These are phyloP conservation scores for Temnothorax nylanderi DNA, from an alignment of 1,140 invertebrate genomes.

Conservation along the genomic window DNA sequence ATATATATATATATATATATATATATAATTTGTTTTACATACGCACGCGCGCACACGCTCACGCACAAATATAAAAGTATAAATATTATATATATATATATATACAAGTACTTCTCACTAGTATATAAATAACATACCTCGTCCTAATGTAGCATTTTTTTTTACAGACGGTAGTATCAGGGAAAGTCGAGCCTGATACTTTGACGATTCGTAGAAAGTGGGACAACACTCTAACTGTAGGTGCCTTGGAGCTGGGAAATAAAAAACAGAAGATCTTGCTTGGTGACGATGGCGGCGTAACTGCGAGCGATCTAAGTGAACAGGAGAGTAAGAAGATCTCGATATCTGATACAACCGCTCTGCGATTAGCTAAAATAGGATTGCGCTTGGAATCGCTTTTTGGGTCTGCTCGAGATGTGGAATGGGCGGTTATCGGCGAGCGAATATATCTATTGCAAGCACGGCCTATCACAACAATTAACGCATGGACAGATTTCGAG, in stretches of 20 bases:
- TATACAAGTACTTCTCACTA: too few relatives aligned
- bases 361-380: slow-evolving; percentile 87
- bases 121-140: too few relatives aligned
- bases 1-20: too few relatives aligned
- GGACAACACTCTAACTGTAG: slow-evolving; percentile 84
- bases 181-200: slow-evolving; percentile 90
- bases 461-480: slow-evolving; percentile 90
- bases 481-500: slow-evolving; percentile 91
- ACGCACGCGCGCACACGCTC: too few relatives aligned
- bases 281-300: slow-evolving; percentile 74
- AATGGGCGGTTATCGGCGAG: slow-evolving; percentile 89
- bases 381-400: slow-evolving; percentile 88
- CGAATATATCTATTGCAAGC: slow-evolving; percentile 90
- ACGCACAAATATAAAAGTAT: too few relatives aligned
- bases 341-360: slow-evolving; percentile 84
- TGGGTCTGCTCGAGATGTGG: slow-evolving; percentile 90
- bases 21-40: too few relatives aligned
- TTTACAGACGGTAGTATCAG: slow-evolving; percentile 91
- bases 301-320: slow-evolving; percentile 79
- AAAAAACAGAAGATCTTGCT: slow-evolving; percentile 87
- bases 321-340: slow-evolving; percentile 83
- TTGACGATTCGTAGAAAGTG: slow-evolving; percentile 87
- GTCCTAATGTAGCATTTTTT: not conserved
- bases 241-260: slow-evolving; percentile 85
- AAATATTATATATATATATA: too few relatives aligned